Conservation (phyloP, 2,113 vertebrate genomes). For the Burhinus oedicnemus region DNA sequence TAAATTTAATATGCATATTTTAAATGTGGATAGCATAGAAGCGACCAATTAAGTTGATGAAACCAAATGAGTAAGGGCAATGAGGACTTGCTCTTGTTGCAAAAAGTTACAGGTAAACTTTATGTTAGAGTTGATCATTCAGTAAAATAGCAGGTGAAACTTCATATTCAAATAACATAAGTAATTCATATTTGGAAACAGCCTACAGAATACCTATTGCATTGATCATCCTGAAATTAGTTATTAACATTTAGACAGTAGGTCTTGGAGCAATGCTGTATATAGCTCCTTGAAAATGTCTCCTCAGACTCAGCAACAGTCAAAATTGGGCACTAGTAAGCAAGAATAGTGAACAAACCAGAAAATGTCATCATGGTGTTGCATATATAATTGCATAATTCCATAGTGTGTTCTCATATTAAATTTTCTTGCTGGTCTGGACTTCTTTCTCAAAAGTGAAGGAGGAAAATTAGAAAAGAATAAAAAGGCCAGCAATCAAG, state of each 20-base stretch:
- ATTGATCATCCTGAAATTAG: not conserved
- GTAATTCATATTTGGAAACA: not conserved
- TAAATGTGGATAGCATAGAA: not conserved
- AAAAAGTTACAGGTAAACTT: not conserved
- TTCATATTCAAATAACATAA: not conserved
- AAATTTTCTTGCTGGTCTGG: not conserved
- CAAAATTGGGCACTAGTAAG: not conserved
- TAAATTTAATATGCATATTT: not conserved
- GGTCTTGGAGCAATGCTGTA: not conserved
- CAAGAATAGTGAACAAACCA: not conserved
- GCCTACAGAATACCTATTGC: not conserved
- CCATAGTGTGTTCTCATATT: accelerated
- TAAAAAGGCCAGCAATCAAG: not conserved
- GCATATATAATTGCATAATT: not conserved
- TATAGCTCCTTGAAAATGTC: not conserved
- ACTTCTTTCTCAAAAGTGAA: not conserved
- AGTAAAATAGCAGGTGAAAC: not conserved
- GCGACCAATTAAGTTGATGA: not conserved
- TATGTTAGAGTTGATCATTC: not conserved
- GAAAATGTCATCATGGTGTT: not conserved
- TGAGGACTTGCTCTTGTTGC: not conserved
- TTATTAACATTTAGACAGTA: not conserved
- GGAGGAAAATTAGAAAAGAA: not conserved
- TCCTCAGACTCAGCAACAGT: not conserved
- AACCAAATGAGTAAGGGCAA: not conserved